Evolutionary conservation across 2,888 invertebrate species (phyloP).

Genomic region (Cheilosia vernalis): DNA sequence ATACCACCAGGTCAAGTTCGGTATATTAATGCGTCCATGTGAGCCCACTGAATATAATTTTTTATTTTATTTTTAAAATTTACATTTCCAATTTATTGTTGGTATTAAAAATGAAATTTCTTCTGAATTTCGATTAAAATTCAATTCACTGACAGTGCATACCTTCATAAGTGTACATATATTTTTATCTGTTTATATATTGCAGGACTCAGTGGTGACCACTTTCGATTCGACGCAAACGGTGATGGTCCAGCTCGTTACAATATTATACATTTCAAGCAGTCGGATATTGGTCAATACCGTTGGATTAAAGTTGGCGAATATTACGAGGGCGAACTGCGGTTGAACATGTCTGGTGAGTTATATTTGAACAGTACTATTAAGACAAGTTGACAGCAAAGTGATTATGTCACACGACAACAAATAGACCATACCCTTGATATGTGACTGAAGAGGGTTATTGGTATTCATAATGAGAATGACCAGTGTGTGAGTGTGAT

Average conservation of each 20-base stretch:
- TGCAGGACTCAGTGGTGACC: slow-evolving; percentile 93
- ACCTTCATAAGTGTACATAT: background rate
- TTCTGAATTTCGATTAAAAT: too few relatives aligned
- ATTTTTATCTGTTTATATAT: background rate
- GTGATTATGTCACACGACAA: slow-evolving; percentile 29
- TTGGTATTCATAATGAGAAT: slow-evolving; percentile 30
- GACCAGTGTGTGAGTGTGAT: background rate
- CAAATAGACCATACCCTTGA: slow-evolving; percentile 18
- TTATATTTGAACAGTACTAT: slow-evolving; percentile 29
- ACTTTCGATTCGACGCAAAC: slow-evolving; percentile 94
- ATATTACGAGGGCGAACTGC: slow-evolving; percentile 91
- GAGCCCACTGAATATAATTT: too few relatives aligned
- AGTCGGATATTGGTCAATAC: slow-evolving; percentile 88
- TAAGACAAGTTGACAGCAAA: slow-evolving; percentile 42
- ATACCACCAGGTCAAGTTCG: too few relatives aligned
- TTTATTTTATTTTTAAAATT: too few relatives aligned
- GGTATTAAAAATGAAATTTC: too few relatives aligned
- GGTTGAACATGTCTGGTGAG: slow-evolving; percentile 91
- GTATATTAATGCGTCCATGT: too few relatives aligned
- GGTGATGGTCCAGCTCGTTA: slow-evolving; percentile 98
- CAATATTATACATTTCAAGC: slow-evolving; percentile 97
- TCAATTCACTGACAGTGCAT: too few relatives aligned
- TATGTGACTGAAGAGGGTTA: slow-evolving; percentile 22
- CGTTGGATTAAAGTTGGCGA: slow-evolving; percentile 95
- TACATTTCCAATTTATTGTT: too few relatives aligned